Evolutionary conservation across 2,797 vertebrate genomes (phyloP).

Genomic region (Buphagus erythrorhynchus): DNA sequence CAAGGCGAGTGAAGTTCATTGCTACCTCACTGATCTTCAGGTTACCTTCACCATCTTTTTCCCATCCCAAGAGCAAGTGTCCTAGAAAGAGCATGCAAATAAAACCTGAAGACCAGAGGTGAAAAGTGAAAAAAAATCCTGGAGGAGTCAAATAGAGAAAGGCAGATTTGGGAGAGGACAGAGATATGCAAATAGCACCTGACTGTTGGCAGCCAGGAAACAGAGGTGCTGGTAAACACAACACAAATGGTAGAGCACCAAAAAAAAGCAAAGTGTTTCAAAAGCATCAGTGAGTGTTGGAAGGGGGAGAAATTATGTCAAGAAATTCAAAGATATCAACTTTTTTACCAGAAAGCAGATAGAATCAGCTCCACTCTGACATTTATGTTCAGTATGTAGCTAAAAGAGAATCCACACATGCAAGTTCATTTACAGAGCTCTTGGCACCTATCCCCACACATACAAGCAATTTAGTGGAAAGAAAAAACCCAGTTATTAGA

Average conservation of each 20-base stretch:
- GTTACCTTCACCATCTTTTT: background rate
- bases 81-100: background rate
- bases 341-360: background rate
- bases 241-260: background rate
- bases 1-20: constrained; percentile 33
- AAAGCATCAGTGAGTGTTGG: accelerated
- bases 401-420: background rate
- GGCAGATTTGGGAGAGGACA: background rate
- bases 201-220: background rate
- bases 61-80: background rate
- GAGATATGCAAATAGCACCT: background rate
- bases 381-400: background rate
- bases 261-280: background rate
- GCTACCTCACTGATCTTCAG: background rate
- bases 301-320: background rate
- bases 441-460: background rate
- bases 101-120: background rate
- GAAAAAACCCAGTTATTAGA: background rate
- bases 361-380: background rate
- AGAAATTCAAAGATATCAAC: background rate
- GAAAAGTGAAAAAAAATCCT: background rate
- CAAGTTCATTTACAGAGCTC: background rate
- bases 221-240: background rate
- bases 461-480: background rate
- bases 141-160: background rate